Percentiles rank a stretch among this genome's conserved stretches.
These are phyloP conservation scores for Molanna angustata DNA, from an alignment of 2,888 invertebrate genomes.

Conservation along the genomic window DNA sequence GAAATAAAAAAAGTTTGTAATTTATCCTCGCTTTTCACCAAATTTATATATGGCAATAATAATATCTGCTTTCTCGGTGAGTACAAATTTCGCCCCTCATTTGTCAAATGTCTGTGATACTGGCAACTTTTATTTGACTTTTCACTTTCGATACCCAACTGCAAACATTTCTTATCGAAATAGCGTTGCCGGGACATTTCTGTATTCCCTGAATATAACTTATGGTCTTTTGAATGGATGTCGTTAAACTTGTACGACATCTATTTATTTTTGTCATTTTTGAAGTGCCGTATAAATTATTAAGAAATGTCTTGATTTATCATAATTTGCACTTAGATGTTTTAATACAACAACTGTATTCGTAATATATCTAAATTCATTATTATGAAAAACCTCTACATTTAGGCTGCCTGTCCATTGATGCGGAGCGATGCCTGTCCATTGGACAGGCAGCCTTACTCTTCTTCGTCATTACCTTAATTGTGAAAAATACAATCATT, in stretches of 20 bases:
- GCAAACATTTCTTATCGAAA: constrained; percentile 9
- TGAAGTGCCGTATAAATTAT: no score
- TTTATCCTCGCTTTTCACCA: constrained; percentile 26
- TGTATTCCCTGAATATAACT: background rate
- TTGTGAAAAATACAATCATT: no score
- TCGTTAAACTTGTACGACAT: constrained; percentile 5
- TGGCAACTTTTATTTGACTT: constrained; percentile 31
- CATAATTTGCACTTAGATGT: no score
- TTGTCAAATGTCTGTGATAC: constrained; percentile 27
- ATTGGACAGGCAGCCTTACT: no score
- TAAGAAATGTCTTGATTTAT: no score
- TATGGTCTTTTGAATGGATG: background rate
- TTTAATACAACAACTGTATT: no score
- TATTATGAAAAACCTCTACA: no score
- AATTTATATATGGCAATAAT: constrained; percentile 30
- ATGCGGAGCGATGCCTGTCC: no score
- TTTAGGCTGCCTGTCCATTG: no score
- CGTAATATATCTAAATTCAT: no score
- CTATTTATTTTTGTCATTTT: background rate
- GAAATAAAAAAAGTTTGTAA: constrained; percentile 32
- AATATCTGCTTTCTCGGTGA: constrained; percentile 23
- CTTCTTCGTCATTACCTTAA: no score
- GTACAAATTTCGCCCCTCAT: constrained; percentile 26
- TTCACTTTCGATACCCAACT: constrained; percentile 25
- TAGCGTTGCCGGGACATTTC: no score